Percentiles rank a stretch among this genome's conserved stretches.
These are phyloP conservation scores for Harpalus rubripes DNA, from an alignment of 2,888 invertebrate species.

Conservation along the genomic window DNA sequence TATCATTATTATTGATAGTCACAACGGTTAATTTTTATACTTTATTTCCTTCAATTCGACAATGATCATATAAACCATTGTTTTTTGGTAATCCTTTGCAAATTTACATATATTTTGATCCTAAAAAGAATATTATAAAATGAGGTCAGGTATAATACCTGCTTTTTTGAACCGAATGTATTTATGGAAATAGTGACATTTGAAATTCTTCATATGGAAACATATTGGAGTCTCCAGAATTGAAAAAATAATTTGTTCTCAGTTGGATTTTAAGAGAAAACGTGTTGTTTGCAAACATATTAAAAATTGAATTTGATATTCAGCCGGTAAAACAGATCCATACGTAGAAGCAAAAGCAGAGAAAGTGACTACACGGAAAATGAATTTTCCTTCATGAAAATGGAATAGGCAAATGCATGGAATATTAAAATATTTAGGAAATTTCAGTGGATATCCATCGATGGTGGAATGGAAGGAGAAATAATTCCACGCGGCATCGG, in stretches of 20 bases:
- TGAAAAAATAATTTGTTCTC: conserved; percentile 1
- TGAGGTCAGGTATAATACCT: background rate
- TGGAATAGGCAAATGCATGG: conserved; percentile 63
- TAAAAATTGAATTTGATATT: conserved; percentile 57
- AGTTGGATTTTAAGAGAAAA: conserved; percentile 26
- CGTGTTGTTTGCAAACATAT: conserved; percentile 44
- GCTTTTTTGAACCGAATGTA: background rate
- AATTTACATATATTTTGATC: too few relatives aligned
- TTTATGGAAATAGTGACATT: conserved; percentile 8
- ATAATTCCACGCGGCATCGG: conserved; percentile 47
- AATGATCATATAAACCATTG: too few relatives aligned
- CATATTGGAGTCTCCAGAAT: conserved; percentile 12
- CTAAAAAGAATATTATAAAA: background rate
- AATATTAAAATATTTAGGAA: conserved; percentile 65
- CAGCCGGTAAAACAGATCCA: conserved; percentile 53
- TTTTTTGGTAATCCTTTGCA: too few relatives aligned
- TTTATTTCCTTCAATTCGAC: too few relatives aligned
- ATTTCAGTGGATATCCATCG: conserved; percentile 59
- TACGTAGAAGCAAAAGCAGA: conserved; percentile 51
- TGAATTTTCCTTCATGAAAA: conserved; percentile 64
- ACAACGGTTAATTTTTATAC: too few relatives aligned
- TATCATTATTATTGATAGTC: too few relatives aligned
- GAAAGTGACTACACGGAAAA: conserved; percentile 64
- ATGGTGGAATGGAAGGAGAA: conserved; percentile 45
- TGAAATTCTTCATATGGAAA: background rate